Conservation (phyloP, 2,113 vertebrate genomes). For the Pteruthius melanotis region DNA sequence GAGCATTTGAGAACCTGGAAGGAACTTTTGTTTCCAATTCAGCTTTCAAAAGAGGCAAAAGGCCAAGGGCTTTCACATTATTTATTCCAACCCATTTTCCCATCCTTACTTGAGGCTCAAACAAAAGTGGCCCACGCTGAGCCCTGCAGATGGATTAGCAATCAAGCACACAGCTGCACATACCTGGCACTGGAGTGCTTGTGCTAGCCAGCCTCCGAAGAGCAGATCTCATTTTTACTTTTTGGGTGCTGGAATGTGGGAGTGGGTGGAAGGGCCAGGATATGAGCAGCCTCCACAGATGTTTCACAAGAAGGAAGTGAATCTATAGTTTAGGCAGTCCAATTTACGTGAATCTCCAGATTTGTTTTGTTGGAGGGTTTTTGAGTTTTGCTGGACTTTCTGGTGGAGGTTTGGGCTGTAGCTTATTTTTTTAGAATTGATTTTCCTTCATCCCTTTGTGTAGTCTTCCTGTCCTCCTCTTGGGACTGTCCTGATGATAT, state of each 20-base stretch:
- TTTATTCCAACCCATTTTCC: conserved; percentile 56
- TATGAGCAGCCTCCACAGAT: conserved; percentile 49
- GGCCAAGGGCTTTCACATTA: conserved; percentile 45
- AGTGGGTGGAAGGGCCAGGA: conserved; percentile 58
- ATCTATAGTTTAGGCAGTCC: conserved; percentile 2
- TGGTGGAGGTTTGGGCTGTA: not conserved
- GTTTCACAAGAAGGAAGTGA: conserved; percentile 42
- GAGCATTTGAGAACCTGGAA: conserved; percentile 17
- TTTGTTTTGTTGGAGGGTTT: conserved; percentile 5
- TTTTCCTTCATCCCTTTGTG: not conserved
- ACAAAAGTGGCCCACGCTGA: conserved; percentile 54
- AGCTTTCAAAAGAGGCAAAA: conserved; percentile 52
- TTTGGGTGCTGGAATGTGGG: conserved; percentile 59
- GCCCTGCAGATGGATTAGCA: conserved; percentile 57
- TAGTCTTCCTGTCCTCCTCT: not conserved
- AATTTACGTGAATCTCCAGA: conserved; percentile 2
- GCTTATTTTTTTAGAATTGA: not conserved
- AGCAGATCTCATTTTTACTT: conserved; percentile 22
- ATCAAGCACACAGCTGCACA: conserved; percentile 62
- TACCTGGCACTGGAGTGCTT: conserved; percentile 38
- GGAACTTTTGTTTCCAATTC: conserved; percentile 45
- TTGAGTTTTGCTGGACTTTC: not conserved
- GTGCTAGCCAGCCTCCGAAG: conserved; percentile 20
- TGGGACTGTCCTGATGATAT: not conserved
- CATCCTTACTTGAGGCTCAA: conserved; percentile 35